A percentile compares a stretch with the other conserved stretches of the same genome.
Evolutionary conservation across 2,113 vertebrate genomes (phyloP).

Genomic region (Esox niger): DNA sequence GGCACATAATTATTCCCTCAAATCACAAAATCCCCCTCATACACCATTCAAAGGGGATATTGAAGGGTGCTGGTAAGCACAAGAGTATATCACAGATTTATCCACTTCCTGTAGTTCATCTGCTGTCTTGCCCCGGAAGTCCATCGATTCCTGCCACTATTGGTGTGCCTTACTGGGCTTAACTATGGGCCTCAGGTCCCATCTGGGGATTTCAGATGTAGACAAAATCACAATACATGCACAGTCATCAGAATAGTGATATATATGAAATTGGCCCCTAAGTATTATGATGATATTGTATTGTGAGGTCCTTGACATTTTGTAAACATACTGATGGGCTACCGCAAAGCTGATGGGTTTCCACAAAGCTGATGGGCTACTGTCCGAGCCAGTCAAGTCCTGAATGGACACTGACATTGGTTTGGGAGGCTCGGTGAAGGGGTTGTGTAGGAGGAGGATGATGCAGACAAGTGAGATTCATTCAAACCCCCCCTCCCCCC

Average conservation of each 20-base stretch:
- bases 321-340: no score
- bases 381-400: neutral
- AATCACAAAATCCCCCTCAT: neutral
- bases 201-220: neutral
- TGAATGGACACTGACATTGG: constrained; percentile 7
- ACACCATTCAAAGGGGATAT: neutral
- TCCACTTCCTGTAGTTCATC: constrained; percentile 1
- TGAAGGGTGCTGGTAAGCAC: neutral
- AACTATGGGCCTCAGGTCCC: constrained; percentile 23
- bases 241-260: no score
- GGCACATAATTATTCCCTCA: neutral
- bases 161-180: constrained; percentile 3
- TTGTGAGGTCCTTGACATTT: no score
- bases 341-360: neutral
- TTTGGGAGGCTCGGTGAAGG: constrained; percentile 12
- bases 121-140: constrained; percentile 14
- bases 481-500: no score
- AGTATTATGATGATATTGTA: no score
- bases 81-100: neutral
- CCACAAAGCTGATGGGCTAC: neutral
- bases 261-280: no score
- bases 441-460: constrained; percentile 11
- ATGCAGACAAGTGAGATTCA: neutral
- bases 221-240: no score
- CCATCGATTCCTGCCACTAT: neutral